Evolutionary conservation across 2,888 invertebrate species (phyloP), one percentile per base, ranked within the genome.

Genomic region (Vandiemenella viatica): DNA sequence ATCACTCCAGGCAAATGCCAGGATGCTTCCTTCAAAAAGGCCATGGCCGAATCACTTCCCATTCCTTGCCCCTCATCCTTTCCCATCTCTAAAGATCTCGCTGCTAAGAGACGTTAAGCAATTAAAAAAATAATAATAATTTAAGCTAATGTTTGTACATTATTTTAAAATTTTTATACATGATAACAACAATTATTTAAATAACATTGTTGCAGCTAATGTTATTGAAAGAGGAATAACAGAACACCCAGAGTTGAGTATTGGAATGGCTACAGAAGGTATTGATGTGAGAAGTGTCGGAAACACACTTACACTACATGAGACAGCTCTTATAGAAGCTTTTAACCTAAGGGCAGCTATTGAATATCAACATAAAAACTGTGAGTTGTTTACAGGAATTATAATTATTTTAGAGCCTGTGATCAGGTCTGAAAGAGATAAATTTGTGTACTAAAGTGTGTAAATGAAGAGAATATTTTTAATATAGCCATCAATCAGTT

Each of bases 311-410:
- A 86, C 86, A 1, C 73, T 98, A 50, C 95, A 97, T 61, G 85
- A 96, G 65, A 96, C 97, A 4, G 93, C 95, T 17, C 75, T 98
- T 3, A 90, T 98, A 10, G 98, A 98, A 70, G 96, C 97, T 0
- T 92, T 97, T 62, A 98, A 98, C 70, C 73, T 98, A 18, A 97
- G 97, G 72, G 95, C 97, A 8, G 97, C 97, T 4, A 92, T 98
- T 58, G 96, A 97, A 67, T 98, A 91, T 67, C 90, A 93, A 64
- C 75, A 87, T 45, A 86, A 85, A 64, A 88, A 91, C 64, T 72
- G 86, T 76, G 70, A 68, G 63, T 51, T 23, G 1, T 45, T 21
- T 20, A 21, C 18, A 4, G 13, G 13, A 49, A 18, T 46, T 32
- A 45, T 32, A n/a, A n/a, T n/a, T n/a, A n/a, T n/a, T n/a, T n/a